Evolutionary conservation across 1,140 invertebrate species (phyloP).

Genomic region (Thaumetopoea pityocampa): DNA sequence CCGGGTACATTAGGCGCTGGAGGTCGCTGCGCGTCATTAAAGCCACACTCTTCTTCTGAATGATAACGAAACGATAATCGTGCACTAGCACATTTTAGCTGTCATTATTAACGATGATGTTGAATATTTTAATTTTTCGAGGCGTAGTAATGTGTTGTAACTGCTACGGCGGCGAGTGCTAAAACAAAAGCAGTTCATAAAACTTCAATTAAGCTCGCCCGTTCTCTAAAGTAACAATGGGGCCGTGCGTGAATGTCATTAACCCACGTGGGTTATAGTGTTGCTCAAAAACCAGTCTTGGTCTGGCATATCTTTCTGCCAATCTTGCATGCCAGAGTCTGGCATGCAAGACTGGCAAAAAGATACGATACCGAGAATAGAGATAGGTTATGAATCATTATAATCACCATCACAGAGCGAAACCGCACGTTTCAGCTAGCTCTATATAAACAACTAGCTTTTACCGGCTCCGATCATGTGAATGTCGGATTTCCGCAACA

Average conservation of each 20-base stretch:
- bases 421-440: too few relatives aligned
- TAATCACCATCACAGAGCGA: too few relatives aligned
- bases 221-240: slow-evolving; percentile 5
- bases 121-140: slow-evolving; percentile 7
- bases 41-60: slow-evolving; percentile 22
- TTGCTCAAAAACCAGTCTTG: too few relatives aligned
- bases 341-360: too few relatives aligned
- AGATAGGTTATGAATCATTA: too few relatives aligned
- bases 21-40: slow-evolving; percentile 34
- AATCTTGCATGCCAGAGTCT: too few relatives aligned
- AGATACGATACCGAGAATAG: too few relatives aligned
- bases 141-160: slow-evolving; percentile 1
- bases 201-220: slow-evolving; percentile 12
- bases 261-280: slow-evolving; percentile 8
- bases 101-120: slow-evolving; percentile 10
- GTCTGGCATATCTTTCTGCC: too few relatives aligned
- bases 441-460: too few relatives aligned
- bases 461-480: too few relatives aligned
- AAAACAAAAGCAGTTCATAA: slow-evolving; percentile 10
- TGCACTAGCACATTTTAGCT: slow-evolving; percentile 8
- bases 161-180: not conserved
- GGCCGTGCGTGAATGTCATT: slow-evolving; percentile 14
- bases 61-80: slow-evolving; percentile 20
- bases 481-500: too few relatives aligned
- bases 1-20: slow-evolving; percentile 34